A percentile compares a stretch with the other conserved stretches of the same genome.
phyloP scores from a whole-genome alignment of 2,888 invertebrate genomes.

The Cheilosia vernalis region DNA sequence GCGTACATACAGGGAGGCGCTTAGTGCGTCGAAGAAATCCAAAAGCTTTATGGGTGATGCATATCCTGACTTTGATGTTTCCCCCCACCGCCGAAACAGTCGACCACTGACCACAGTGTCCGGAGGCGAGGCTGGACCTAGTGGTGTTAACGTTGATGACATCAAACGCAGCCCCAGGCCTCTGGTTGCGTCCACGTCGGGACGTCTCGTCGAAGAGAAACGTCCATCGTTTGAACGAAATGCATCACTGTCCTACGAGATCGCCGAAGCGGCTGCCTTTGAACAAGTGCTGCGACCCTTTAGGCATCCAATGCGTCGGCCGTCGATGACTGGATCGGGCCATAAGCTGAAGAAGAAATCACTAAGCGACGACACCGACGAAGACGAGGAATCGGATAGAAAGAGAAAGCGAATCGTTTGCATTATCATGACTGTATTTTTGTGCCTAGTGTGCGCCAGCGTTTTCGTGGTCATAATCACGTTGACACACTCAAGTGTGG shows the following conservation, averaged over 20 bases:
- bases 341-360: slow-evolving; percentile 82
- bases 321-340: slow-evolving; percentile 79
- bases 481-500: slow-evolving; percentile 88
- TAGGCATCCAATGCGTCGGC: slow-evolving; percentile 81
- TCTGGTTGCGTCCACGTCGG: slow-evolving; percentile 78
- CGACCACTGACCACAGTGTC: slow-evolving; percentile 79
- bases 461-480: slow-evolving; percentile 91
- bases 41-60: slow-evolving; percentile 83
- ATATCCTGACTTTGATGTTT: slow-evolving; percentile 82
- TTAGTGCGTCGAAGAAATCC: slow-evolving; percentile 83
- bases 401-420: slow-evolving; percentile 88
- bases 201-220: slow-evolving; percentile 82
- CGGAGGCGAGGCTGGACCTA: slow-evolving; percentile 76
- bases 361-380: slow-evolving; percentile 83
- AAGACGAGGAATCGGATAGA: slow-evolving; percentile 86
- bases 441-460: slow-evolving; percentile 89
- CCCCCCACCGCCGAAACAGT: slow-evolving; percentile 83
- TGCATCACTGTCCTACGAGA: slow-evolving; percentile 81
- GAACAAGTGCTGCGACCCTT: slow-evolving; percentile 82
- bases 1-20: slow-evolving; percentile 82
- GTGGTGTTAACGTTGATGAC: slow-evolving; percentile 80
- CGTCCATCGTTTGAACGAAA: slow-evolving; percentile 83
- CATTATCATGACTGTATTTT: slow-evolving; percentile 88
- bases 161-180: slow-evolving; percentile 83
- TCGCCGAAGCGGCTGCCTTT: slow-evolving; percentile 82